These are phyloP conservation scores for Drosophila emarginata DNA, from an alignment of 2,888 invertebrate species.

Conservation along the genomic window DNA sequence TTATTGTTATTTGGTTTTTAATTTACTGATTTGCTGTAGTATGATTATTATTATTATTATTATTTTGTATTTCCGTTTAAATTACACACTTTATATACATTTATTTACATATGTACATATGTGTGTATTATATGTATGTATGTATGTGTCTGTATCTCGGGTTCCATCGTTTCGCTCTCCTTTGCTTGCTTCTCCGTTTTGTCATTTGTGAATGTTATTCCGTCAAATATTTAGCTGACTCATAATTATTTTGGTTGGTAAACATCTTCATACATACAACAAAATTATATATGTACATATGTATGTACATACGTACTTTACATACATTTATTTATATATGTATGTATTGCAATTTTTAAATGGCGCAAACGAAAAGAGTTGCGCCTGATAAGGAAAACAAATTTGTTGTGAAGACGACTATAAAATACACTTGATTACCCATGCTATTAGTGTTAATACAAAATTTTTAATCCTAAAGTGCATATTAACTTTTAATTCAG, in stretches of 20 bases:
- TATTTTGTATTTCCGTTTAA: conserved; percentile 46
- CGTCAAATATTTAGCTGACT: conserved; percentile 52
- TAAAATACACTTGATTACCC: neutral
- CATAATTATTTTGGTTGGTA: conserved; percentile 67
- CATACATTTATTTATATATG: neutral
- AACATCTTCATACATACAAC: conserved; percentile 34
- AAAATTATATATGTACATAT: neutral
- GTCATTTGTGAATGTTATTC: conserved; percentile 21
- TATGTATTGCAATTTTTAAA: conserved; percentile 1
- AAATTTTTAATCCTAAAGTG: no score
- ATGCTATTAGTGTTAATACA: no score
- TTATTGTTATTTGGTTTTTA: conserved; percentile 14
- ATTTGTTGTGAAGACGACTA: neutral
- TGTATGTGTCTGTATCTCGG: neutral
- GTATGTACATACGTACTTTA: neutral
- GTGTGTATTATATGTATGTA: no score
- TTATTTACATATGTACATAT: neutral
- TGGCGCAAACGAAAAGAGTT: neutral
- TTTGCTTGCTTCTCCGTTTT: conserved; percentile 3
- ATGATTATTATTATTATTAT: conserved; percentile 10
- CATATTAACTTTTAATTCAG: no score
- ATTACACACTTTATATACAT: conserved; percentile 30
- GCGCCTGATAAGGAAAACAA: conserved; percentile 5
- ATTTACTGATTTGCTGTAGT: neutral
- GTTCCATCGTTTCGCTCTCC: neutral